Base-by-base conservation (phyloP, 2,113 vertebrate species). In the Thinocorus orbignyianus region DNA sequence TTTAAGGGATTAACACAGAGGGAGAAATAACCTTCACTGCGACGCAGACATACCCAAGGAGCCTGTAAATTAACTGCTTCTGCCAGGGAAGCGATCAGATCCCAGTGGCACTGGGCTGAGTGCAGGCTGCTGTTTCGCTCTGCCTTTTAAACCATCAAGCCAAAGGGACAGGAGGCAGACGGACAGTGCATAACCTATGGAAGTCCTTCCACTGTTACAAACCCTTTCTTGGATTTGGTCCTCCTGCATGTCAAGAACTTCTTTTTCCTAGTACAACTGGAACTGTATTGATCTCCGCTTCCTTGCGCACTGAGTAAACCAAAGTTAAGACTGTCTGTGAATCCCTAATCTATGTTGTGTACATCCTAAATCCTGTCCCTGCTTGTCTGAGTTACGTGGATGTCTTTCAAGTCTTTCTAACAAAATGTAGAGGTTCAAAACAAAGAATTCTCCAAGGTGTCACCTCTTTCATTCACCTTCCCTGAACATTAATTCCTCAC, bases 181-280 rank as follows among this genome's bases (percentile, higher is more conserved):
- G 5, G 57, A 37, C 17, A 20, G 11, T 5, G 3, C 12, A 9
- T 11, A 42, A 37, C 1, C 1, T 13, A 24, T 57, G 39, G 49
- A 68, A 81, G 39, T 13, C 35, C 26, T 54, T 17, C 30, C 17
- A 8, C 60, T 8, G 6, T 13, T 42, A 35, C 26, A 57, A 12
- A 44, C 0, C 11, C 51, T 17, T 30, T 6, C 54, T 52, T 69
- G 49, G 31, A 51, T 52, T 48, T 66, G 37, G 11, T 64, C 60
- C n/a, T 83, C 24, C 33, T 41, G 26, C 28, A 44, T 1, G 11
- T 49, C 31, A 58, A 49, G 9, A 72, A 30, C 58, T 39, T 41
- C 2, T 62, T 92, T 88, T 62, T 57, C 28, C 31, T 57, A 19
- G 14, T 42, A 51, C 13, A 86, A 7, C 16, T 41, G 37, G 46